Evolutionary conservation across 2,888 invertebrate genomes (phyloP).

Genomic region (Poecilus cupreus): DNA sequence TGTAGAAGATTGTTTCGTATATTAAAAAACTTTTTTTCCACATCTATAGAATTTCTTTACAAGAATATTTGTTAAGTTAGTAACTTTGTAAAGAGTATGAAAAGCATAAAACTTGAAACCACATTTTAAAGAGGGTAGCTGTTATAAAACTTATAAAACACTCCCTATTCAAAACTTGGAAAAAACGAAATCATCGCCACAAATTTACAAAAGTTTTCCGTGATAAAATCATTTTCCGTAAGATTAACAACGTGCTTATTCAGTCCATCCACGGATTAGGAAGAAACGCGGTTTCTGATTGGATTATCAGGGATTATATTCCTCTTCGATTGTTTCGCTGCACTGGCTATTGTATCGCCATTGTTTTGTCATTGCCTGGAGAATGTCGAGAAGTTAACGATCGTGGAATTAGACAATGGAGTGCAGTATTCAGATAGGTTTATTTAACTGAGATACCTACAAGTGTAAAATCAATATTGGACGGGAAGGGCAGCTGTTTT

Average conservation of each 20-base stretch:
- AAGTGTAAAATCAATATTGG: slow-evolving; percentile 13
- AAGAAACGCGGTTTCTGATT: slow-evolving; percentile 21
- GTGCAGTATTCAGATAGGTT: slow-evolving; percentile 13
- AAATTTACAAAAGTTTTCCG: background rate
- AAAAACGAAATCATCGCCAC: background rate
- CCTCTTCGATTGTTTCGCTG: slow-evolving; percentile 26
- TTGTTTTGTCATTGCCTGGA: slow-evolving; percentile 14
- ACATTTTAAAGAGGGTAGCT: slow-evolving; percentile 2
- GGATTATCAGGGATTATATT: slow-evolving; percentile 27
- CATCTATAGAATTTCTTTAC: slow-evolving; percentile 4
- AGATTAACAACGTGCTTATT: slow-evolving; percentile 20
- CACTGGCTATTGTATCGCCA: background rate
- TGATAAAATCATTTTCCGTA: background rate
- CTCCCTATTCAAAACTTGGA: background rate
- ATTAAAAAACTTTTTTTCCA: background rate
- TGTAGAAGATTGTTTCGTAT: no score
- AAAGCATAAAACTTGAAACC: background rate
- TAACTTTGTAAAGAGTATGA: background rate
- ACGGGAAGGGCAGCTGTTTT: background rate
- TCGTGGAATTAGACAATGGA: background rate
- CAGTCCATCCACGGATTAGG: background rate
- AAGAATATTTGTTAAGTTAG: background rate
- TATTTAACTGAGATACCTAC: background rate
- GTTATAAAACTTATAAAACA: slow-evolving; percentile 23
- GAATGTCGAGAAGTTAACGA: background rate